Evolutionary conservation across 2,113 vertebrate species (phyloP), one percentile per base, ranked within the genome.

Genomic region (Macquaria ambigua): DNA sequence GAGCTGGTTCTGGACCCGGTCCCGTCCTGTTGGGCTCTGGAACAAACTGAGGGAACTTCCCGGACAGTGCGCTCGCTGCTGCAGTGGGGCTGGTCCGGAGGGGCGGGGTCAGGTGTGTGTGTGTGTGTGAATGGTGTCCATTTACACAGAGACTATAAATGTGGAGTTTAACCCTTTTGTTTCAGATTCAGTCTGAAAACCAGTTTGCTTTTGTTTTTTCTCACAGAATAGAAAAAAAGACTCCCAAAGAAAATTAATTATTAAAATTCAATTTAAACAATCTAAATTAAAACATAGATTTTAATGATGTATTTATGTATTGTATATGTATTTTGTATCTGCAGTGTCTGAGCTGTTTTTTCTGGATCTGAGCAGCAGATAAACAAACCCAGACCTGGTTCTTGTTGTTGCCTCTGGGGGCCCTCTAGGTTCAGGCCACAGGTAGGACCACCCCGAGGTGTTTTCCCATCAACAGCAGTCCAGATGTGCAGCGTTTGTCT

Each of bases 71-170:
- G 80, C 67, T 87, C 72, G 62, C 68, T 84, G 74, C 86, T 77
- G 86, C 79, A 5, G 85, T 21, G 77, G 82, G 72, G 77, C 63
- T 28, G 63, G 34, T 76, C 86, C 58, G 59, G 87, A 64, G 89
- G 77, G 91, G 91, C 79, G 88, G 88, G 86, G 86, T 87, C 81
- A 86, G 82, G 88, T 89, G 79, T 55, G 80, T 67, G 88, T 89
- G 79, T 55, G 80, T 67, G 79, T 56, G 74, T 50, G 74, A 4
- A 34, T 12, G 77, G 88, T 83, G 77, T 87, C 78, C 52, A 3
- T 56, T 87, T 87, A 78, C 77, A 69, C 12, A 10, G 34, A 56
- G 43, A 70, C 11, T 37, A 28, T 21, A 55, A 46, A 48, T 50
- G 75, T 67, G 50, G 2, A 79, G 21, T 71, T 89, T 82, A 87